Base-by-base conservation (phyloP, 2,113 vertebrate genomes). In the Ramphastos sulfuratus region DNA sequence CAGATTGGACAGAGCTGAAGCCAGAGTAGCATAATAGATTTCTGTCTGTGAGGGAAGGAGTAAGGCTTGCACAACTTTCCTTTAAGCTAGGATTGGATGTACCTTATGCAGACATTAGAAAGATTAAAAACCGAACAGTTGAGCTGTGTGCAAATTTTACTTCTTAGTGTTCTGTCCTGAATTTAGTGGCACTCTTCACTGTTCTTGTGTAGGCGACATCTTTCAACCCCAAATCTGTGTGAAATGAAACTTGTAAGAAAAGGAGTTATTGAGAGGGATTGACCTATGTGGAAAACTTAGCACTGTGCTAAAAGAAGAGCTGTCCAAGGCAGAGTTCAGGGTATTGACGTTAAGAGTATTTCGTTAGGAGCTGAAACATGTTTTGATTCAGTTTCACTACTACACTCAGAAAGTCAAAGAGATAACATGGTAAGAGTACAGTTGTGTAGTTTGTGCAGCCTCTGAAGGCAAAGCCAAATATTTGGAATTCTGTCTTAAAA, bases 101-200 rank as follows among this genome's bases (percentile, higher is more conserved):
- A 27, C 3, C 18, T 73, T 69, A 18, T 83, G 23, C 35, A 76
- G 20, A 15, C 8, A 13, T 8, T 14, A 5, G 28, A 65, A 77
- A 30, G 48, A 54, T 37, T 85, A 24, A 54, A 15, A 87, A 14
- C 13, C 6, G n/a, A 17, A 23, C 13, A 27, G 60, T 54, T 28
- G 8, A 77, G 42, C 9, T 17, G 7, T 8, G 4, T 75, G 6
- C 0, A 0, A 19, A 2, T 72, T 67, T 64, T 55, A 10, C 5
- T 7, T 10, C 21, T 25, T 39, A 35, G 6, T 31, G 4, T 30
- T 82, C 8, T 27, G 8, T 23, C 4, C 18, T 61, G 42, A 48
- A 48, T 42, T 24, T 5, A 6, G 5, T 56, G 55, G 52, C 59
- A 2, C 3, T 21, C 1, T 72, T 58, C 69, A 48, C 4, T 3